phyloP scores from a whole-genome alignment of 2,113 vertebrate genomes.

The Hucho hucho region DNA sequence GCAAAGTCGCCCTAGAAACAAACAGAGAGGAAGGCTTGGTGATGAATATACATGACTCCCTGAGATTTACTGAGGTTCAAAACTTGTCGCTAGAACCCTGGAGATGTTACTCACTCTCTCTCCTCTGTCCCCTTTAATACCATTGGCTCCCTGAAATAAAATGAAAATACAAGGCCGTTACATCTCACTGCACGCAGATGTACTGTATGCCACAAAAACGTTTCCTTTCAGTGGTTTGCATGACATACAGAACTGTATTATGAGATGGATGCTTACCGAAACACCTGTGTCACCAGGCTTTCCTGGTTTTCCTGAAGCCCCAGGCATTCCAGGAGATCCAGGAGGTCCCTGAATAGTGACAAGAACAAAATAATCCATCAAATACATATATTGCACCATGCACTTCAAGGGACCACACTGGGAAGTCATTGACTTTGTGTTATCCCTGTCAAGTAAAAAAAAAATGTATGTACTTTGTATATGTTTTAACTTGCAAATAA shows the following conservation, averaged over 20 bases:
- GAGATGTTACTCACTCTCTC: constrained; percentile 85
- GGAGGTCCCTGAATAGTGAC: constrained; percentile 79
- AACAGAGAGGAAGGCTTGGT: constrained; percentile 5
- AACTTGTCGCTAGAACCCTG: neutral
- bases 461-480: too few species aligned
- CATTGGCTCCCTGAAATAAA: constrained; percentile 80
- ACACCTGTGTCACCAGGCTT: constrained; percentile 86
- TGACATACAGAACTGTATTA: neutral
- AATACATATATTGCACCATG: neutral
- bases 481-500: too few species aligned
- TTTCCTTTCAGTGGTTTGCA: neutral
- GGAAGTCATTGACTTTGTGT: too few species aligned
- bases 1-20: constrained; percentile 87
- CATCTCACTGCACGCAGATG: neutral
- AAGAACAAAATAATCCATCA: neutral
- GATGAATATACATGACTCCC: neutral
- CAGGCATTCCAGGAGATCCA: constrained; percentile 86
- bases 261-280: constrained; percentile 74
- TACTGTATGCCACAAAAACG: neutral
- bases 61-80: neutral
- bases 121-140: constrained; percentile 93
- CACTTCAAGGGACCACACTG: neutral
- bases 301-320: constrained; percentile 85
- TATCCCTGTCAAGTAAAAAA: too few species aligned
- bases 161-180: neutral